Percentiles rank a stretch among this genome's conserved stretches.
Conservation (phyloP, 2,888 invertebrate species). For the Tetranychus piercei region DNA sequence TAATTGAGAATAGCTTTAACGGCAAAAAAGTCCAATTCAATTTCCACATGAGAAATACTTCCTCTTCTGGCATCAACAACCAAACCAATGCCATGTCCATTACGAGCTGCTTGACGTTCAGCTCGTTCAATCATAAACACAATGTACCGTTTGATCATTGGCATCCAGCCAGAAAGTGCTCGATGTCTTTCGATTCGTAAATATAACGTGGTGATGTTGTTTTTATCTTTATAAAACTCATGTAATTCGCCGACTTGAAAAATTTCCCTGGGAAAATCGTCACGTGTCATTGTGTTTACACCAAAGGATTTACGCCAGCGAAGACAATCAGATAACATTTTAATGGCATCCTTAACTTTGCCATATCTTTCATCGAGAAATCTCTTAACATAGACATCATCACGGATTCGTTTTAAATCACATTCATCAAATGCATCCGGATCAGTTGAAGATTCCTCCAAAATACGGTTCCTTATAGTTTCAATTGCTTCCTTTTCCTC, state of each 20-base stretch:
- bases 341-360: background rate
- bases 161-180: background rate
- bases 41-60: conserved; percentile 39
- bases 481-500: background rate
- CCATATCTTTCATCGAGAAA: conserved; percentile 5
- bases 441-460: background rate
- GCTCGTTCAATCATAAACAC: conserved; percentile 9
- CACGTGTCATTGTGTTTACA: background rate
- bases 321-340: conserved; percentile 5
- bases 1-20: conserved; percentile 68
- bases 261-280: conserved; percentile 3
- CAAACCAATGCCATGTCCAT: conserved; percentile 15
- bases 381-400: background rate
- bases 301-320: conserved; percentile 6
- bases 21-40: conserved; percentile 71
- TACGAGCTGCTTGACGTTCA: background rate
- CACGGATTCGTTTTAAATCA: background rate
- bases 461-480: background rate
- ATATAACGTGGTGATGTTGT: background rate
- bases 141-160: conserved; percentile 15
- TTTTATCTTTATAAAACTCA: conserved; percentile 7
- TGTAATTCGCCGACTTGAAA: conserved; percentile 3
- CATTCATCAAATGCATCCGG: background rate
- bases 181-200: conserved; percentile 9
- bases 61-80: conserved; percentile 18